Conservation (phyloP, 2,888 invertebrate species). For the Ophion costatus region DNA sequence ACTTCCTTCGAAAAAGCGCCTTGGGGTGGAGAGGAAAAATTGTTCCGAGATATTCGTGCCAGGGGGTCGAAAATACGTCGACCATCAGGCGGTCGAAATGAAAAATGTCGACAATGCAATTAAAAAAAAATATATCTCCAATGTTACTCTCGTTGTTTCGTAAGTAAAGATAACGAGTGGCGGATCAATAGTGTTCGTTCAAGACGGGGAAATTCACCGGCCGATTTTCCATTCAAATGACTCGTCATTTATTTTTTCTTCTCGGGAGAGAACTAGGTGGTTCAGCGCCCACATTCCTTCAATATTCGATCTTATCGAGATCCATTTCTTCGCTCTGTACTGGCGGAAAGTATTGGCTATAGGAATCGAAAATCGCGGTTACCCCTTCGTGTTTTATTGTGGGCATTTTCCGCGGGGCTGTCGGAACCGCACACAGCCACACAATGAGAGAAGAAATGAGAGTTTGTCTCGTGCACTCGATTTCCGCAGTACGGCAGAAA, state of each 20-base stretch:
- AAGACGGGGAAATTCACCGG: background rate
- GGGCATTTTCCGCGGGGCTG: slow-evolving; percentile 23
- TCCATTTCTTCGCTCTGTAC: slow-evolving; percentile 20
- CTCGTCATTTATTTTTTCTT: slow-evolving; percentile 2
- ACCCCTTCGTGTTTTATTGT: slow-evolving; percentile 1
- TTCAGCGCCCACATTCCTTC: slow-evolving; percentile 7
- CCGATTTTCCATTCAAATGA: slow-evolving; percentile 38
- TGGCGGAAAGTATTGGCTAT: slow-evolving; percentile 47
- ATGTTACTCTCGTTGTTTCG: background rate
- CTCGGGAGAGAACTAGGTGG: background rate
- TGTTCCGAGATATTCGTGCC: background rate
- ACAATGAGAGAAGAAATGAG: slow-evolving; percentile 27
- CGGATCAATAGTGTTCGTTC: background rate
- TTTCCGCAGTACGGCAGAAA: slow-evolving; percentile 31
- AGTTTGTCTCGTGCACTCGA: slow-evolving; percentile 31
- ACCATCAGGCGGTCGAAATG: background rate
- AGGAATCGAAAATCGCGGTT: slow-evolving; percentile 55
- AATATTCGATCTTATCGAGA: slow-evolving; percentile 45
- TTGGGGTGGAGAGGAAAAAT: background rate
- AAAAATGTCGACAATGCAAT: background rate
- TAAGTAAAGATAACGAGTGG: background rate
- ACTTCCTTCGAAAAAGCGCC: background rate
- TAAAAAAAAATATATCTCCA: background rate
- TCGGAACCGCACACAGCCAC: slow-evolving; percentile 27
- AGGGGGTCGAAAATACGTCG: background rate